These are phyloP conservation scores for Egretta garzetta DNA, from an alignment of 2,113 vertebrate species.

Conservation along the genomic window DNA sequence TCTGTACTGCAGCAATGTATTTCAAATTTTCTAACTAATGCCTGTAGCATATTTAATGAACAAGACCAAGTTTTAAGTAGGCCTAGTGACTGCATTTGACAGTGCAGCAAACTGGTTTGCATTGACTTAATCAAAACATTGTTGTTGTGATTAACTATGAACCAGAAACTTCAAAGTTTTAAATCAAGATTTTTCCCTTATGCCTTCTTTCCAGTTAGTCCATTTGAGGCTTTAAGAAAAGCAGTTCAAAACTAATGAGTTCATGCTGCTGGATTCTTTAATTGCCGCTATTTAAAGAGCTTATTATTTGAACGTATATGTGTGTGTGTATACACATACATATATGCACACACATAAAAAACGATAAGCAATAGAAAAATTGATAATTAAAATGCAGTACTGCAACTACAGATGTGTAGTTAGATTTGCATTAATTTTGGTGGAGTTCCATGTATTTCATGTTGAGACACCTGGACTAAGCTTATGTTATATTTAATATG, in stretches of 20 bases:
- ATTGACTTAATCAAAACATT: background rate
- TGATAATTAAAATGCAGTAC: background rate
- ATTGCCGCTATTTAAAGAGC: background rate
- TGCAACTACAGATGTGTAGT: background rate
- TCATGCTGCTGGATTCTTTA: background rate
- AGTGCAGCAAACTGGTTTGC: background rate
- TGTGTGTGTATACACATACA: too few relatives aligned
- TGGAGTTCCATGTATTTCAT: background rate
- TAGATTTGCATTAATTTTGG: background rate
- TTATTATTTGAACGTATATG: background rate
- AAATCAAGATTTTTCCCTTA: background rate
- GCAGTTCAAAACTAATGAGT: background rate
- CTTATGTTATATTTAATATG: background rate
- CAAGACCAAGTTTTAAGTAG: background rate
- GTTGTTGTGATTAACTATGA: background rate
- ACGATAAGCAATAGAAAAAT: background rate
- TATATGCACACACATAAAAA: background rate
- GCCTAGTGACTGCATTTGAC: background rate
- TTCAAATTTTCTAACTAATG: background rate
- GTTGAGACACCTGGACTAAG: background rate
- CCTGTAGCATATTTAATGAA: background rate
- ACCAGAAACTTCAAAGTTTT: background rate
- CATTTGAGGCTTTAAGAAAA: background rate
- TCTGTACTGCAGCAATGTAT: background rate
- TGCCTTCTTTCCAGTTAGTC: background rate